Base-by-base conservation (phyloP, 2,113 vertebrate genomes). In the Calidris pygmaea region DNA sequence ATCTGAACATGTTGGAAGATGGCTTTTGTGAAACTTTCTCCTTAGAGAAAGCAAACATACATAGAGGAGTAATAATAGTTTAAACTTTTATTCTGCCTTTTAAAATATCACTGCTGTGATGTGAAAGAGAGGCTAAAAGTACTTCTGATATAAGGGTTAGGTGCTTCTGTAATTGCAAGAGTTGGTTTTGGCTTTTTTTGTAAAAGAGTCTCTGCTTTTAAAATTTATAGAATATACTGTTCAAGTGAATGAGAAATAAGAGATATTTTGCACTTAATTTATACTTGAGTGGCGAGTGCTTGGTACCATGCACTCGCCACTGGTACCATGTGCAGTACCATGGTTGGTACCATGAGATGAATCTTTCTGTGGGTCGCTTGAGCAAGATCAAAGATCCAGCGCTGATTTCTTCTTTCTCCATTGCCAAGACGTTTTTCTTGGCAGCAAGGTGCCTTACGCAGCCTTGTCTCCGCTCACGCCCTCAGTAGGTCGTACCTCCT, bases 401-500 rank as follows among this genome's bases (percentile, higher is more conserved):
- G 27, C 83, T 60, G 30, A 30, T 89, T 81, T 83, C 26, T 77
- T 86, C 26, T 79, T 62, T 76, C 29, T 52, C 23, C 4, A 0
- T 23, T 73, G 59, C 76, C 47, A 37, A 86, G 60, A 74, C 20
- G 3, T 71, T 89, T 77, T 84, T 86, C 87, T 82, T 95, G 93
- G 77, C 91, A 81, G 21, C 62, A 39, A 43, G 29, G 19, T 5
- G 1, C 60, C 56, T 79, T 89, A 52, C 2, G 0, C 14, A 43
- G 77, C 89, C 52, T 84, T 86, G 56, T 53, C 80, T 94, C 66
- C 0, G 0, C 77, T 82, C 94, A 91, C 86, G 7, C 89, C 77
- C 91, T 85, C 62, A 72, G 56, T 56, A 87, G 60, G 24, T 89
- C 70, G 26, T 83, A 35, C 70, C 68, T 94, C 84, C 93, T 96